These are phyloP conservation scores for Megaustenia siamemsis DNA, from an alignment of 2,888 invertebrate genomes.

Conservation along the genomic window DNA sequence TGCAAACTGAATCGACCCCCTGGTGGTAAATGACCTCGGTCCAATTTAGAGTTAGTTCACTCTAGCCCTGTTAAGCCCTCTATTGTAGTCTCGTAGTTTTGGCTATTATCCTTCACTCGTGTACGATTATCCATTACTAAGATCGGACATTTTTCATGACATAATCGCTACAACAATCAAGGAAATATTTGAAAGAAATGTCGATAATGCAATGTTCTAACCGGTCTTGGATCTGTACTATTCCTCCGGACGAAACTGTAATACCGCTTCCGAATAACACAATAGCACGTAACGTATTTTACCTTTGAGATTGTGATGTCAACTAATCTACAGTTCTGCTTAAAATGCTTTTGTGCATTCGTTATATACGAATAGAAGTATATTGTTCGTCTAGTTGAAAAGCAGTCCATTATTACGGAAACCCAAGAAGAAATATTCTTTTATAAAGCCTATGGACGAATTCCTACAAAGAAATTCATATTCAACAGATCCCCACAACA, in stretches of 20 bases:
- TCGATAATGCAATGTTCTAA: not conserved
- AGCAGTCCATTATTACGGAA: constrained; percentile 13
- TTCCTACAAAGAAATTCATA: constrained; percentile 5
- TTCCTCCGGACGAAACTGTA: not conserved
- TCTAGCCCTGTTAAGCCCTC: not conserved
- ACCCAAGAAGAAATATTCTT: not conserved
- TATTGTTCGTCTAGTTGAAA: constrained; percentile 29
- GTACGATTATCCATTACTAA: not conserved
- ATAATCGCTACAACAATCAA: constrained; percentile 17
- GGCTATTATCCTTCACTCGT: too few species aligned
- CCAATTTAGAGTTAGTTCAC: not conserved
- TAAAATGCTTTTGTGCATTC: constrained; percentile 11
- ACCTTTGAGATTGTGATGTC: not conserved
- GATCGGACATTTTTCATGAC: not conserved
- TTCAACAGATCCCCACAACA: not conserved
- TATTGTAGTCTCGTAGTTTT: not conserved
- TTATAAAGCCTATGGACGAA: constrained; percentile 6
- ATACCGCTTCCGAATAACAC: not conserved
- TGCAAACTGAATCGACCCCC: not conserved
- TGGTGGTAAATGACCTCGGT: not conserved
- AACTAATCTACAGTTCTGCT: constrained; percentile 1
- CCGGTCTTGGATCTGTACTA: constrained; percentile 11
- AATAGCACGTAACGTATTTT: not conserved
- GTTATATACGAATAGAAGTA: constrained; percentile 20
- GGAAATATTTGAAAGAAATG: constrained; percentile 4